Conservation (phyloP, 92 coral and sea anemone genomes). For the Porites rus region DNA sequence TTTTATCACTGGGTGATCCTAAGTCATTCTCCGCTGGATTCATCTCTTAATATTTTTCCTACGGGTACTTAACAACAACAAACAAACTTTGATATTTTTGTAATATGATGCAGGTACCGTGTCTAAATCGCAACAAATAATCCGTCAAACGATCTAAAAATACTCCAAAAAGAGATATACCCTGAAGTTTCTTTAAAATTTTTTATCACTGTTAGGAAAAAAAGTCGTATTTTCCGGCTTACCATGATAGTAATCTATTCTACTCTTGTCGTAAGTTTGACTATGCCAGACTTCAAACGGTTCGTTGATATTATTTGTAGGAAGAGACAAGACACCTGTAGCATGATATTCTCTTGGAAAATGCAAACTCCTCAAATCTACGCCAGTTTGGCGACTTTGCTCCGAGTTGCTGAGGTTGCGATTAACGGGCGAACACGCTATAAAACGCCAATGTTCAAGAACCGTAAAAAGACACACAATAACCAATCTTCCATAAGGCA, state of each 20-base stretch:
- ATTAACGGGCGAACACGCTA: constrained; percentile 2
- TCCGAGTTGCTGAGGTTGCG: constrained; percentile 2
- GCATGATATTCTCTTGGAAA: constrained; percentile 94
- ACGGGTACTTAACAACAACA: constrained; percentile 10
- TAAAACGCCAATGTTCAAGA: neutral
- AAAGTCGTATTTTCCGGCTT: constrained; percentile 22
- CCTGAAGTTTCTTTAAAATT: neutral
- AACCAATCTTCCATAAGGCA: constrained; percentile 68
- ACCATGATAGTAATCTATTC: constrained; percentile 96
- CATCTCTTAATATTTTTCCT: neutral
- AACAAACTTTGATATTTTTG: neutral
- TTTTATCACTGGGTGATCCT: neutral
- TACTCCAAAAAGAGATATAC: neutral
- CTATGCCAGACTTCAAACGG: constrained; percentile 97
- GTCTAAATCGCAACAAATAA: neutral
- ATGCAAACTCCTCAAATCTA: constrained; percentile 68
- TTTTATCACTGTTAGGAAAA: neutral
- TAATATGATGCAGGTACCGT: constrained; percentile 36
- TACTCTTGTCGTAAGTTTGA: constrained; percentile 70
- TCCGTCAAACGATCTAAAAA: neutral
- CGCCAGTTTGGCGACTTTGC: constrained; percentile 41
- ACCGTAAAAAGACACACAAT: constrained; percentile 49
- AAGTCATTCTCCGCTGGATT: neutral
- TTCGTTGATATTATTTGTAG: constrained; percentile 87
- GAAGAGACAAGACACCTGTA: constrained; percentile 90